Percentiles rank a stretch among this genome's conserved stretches.
phyloP scores from a whole-genome alignment of 2,888 invertebrate genomes.

The Melinaea marsaeus region DNA sequence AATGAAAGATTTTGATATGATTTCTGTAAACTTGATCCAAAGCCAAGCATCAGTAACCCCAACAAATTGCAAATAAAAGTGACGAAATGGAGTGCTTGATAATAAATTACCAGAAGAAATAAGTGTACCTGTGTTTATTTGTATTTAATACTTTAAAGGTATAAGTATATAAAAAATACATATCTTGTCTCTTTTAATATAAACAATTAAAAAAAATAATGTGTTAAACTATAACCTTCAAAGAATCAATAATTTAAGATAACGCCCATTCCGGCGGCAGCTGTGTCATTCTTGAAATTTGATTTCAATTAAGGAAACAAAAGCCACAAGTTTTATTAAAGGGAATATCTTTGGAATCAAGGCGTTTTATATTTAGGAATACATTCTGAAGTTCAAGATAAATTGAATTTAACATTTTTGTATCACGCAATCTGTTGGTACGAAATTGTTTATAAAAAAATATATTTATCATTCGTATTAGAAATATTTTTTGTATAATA shows the following conservation, averaged over 20 bases:
- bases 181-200: background rate
- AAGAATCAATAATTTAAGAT: constrained; percentile 33
- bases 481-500: too few species aligned
- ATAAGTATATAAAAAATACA: background rate
- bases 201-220: background rate
- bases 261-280: constrained; percentile 50
- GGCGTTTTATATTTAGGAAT: constrained; percentile 34
- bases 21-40: background rate
- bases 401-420: constrained; percentile 36
- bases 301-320: constrained; percentile 71
- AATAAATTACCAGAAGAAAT: background rate
- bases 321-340: constrained; percentile 69
- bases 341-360: constrained; percentile 49
- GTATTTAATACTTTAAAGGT: background rate
- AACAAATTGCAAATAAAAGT: background rate
- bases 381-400: constrained; percentile 35
- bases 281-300: constrained; percentile 69
- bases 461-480: background rate
- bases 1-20: too few species aligned
- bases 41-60: background rate
- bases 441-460: constrained; percentile 7
- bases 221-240: background rate
- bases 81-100: background rate
- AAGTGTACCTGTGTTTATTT: background rate
- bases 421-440: constrained; percentile 18